Conservation (phyloP, 2,888 invertebrate species). For the Biston betularia region DNA sequence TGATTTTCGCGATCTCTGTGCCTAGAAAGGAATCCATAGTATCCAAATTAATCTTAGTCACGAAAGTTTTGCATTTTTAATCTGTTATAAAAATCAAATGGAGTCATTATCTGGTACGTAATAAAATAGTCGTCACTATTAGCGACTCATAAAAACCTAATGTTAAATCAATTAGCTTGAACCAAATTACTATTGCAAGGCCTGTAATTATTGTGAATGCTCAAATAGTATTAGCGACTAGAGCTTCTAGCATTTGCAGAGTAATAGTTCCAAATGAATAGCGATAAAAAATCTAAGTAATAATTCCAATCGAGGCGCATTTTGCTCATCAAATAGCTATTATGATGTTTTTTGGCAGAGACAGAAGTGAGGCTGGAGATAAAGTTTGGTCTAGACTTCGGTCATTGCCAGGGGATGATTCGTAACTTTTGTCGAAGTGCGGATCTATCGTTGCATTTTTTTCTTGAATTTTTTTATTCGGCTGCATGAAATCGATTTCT, state of each 20-base stretch:
- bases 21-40: slow-evolving; percentile 35
- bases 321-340: slow-evolving; percentile 71
- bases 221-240: slow-evolving; percentile 56
- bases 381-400: slow-evolving; percentile 72
- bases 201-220: slow-evolving; percentile 64
- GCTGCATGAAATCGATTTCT: slow-evolving; percentile 77
- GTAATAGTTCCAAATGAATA: slow-evolving; percentile 67
- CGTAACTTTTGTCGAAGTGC: slow-evolving; percentile 67
- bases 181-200: slow-evolving; percentile 62
- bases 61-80: slow-evolving; percentile 39
- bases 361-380: slow-evolving; percentile 57
- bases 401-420: slow-evolving; percentile 84
- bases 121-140: slow-evolving; percentile 49
- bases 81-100: slow-evolving; percentile 39
- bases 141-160: slow-evolving; percentile 59
- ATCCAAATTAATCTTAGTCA: slow-evolving; percentile 42
- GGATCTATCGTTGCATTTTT: slow-evolving; percentile 73
- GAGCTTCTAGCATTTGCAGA: slow-evolving; percentile 64
- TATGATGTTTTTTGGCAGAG: slow-evolving; percentile 66
- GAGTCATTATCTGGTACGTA: slow-evolving; percentile 42
- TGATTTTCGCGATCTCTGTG: slow-evolving; percentile 26
- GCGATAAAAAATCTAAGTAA: slow-evolving; percentile 66
- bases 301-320: slow-evolving; percentile 55
- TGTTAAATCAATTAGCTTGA: slow-evolving; percentile 67
- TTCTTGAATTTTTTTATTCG: slow-evolving; percentile 62